These are phyloP conservation scores for Pelobates cultripes DNA, from an alignment of 2,797 vertebrate species.

Conservation along the genomic window DNA sequence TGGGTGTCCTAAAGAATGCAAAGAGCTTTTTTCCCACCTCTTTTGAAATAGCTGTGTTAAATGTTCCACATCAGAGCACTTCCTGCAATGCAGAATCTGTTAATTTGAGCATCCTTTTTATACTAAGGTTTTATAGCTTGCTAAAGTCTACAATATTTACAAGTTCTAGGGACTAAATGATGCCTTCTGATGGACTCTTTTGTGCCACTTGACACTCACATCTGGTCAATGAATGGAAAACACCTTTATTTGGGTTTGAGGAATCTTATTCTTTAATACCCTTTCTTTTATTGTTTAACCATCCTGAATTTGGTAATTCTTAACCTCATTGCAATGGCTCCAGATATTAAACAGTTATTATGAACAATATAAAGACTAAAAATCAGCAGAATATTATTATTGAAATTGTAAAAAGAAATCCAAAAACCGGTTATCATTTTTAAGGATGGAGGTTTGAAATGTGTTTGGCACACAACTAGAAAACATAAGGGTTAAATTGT, in stretches of 20 bases:
- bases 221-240: conserved; percentile 65
- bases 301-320: conserved; percentile 42
- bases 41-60: conserved; percentile 77
- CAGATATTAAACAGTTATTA: conserved; percentile 27
- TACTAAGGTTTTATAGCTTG: conserved; percentile 65
- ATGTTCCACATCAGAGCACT: conserved; percentile 85
- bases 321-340: not conserved
- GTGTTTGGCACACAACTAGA: no score
- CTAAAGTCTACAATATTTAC: conserved; percentile 79
- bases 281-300: conserved; percentile 57
- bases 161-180: conserved; percentile 79
- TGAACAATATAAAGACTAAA: not conserved
- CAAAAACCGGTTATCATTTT: no score
- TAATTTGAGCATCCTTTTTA: conserved; percentile 72
- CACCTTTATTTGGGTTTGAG: conserved; percentile 67
- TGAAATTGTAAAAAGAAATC: no score
- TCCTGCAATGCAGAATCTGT: conserved; percentile 80
- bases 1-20: conserved; percentile 57
- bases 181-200: conserved; percentile 64
- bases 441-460: no score
- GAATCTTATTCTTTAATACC: conserved; percentile 62
- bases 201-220: conserved; percentile 69
- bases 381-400: no score
- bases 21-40: not conserved
- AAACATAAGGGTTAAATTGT: no score